Percentiles rank a stretch among this genome's conserved stretches.
phyloP scores from a whole-genome alignment of 2,797 vertebrate species.

The Kryptopterus vitreolus region DNA sequence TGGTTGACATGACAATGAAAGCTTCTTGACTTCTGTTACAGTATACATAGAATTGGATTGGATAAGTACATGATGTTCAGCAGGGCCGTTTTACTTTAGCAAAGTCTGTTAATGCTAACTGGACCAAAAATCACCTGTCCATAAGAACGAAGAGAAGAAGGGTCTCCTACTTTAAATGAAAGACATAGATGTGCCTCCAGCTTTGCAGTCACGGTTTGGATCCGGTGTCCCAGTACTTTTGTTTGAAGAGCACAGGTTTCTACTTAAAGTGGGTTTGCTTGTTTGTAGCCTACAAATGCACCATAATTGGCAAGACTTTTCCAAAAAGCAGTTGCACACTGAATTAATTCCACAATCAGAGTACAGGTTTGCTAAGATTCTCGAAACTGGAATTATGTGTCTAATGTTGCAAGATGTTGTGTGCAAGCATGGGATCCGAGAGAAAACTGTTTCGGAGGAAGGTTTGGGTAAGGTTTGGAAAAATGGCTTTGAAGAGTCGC shows the following conservation, averaged over 20 bases:
- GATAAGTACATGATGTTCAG: too few relatives aligned
- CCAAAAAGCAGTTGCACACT: slow-evolving; percentile 2
- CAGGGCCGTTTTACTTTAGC: too few relatives aligned
- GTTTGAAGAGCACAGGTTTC: neutral
- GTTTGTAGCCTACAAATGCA: neutral
- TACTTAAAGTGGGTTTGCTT: neutral
- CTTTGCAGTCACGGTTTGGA: too few relatives aligned
- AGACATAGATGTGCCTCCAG: too few relatives aligned
- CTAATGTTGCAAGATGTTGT: slow-evolving; percentile 12
- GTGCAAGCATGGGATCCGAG: neutral
- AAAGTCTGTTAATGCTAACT: too few relatives aligned
- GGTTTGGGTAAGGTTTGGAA: neutral
- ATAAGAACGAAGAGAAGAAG: too few relatives aligned
- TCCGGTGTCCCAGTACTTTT: too few relatives aligned
- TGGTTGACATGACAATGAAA: too few relatives aligned
- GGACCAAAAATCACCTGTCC: too few relatives aligned
- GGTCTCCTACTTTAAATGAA: too few relatives aligned
- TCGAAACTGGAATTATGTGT: slow-evolving; percentile 1
- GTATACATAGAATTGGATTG: too few relatives aligned
- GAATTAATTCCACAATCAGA: slow-evolving; percentile 11
- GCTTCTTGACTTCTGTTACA: too few relatives aligned
- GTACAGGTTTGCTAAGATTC: neutral
- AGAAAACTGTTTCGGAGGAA: neutral
- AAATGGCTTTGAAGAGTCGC: slow-evolving; percentile 11
- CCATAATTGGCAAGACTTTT: slow-evolving; percentile 7